Percentiles rank a stretch among this genome's conserved stretches.
phyloP scores from a whole-genome alignment of 2,113 vertebrate species.

The Dissostichus mawsoni region DNA sequence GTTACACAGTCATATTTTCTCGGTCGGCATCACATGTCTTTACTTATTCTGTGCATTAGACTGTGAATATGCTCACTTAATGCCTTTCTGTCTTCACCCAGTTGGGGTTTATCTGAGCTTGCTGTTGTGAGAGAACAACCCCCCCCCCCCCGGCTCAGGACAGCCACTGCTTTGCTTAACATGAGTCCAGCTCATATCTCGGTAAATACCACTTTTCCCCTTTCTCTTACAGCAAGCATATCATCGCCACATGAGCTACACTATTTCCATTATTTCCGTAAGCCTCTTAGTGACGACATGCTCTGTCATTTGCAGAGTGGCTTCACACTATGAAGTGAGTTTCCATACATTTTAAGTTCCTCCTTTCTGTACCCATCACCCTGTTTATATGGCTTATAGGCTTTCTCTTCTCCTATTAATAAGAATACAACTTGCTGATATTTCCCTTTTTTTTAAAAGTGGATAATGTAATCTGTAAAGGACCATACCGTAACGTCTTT shows the following conservation, averaged over 20 bases:
- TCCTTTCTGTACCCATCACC: neutral
- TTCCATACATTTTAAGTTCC: conserved; percentile 35
- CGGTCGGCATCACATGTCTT: neutral
- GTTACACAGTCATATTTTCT: too few species aligned
- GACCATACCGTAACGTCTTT: neutral
- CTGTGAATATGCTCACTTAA: conserved; percentile 38
- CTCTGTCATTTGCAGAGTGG: conserved; percentile 48
- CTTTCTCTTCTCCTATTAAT: conserved; percentile 36
- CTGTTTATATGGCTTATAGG: neutral
- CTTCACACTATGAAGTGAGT: conserved; percentile 32
- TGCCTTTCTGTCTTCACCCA: conserved; percentile 49
- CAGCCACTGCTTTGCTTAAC: conserved; percentile 41
- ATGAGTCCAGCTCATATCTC: conserved; percentile 35
- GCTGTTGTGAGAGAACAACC: conserved; percentile 32
- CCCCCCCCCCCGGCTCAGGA: conserved; percentile 33
- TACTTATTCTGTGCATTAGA: conserved; percentile 11
- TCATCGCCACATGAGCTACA: conserved; percentile 58
- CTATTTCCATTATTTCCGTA: conserved; percentile 67
- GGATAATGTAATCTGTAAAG: neutral
- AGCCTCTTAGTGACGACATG: conserved; percentile 62
- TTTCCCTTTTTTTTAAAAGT: conserved; percentile 18
- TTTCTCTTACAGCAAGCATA: conserved; percentile 52
- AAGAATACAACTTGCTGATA: conserved; percentile 13
- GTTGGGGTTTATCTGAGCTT: conserved; percentile 50
- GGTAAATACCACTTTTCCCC: conserved; percentile 55